phyloP scores from a whole-genome alignment of 1,140 invertebrate species.

The Neodiprion virginianus region DNA sequence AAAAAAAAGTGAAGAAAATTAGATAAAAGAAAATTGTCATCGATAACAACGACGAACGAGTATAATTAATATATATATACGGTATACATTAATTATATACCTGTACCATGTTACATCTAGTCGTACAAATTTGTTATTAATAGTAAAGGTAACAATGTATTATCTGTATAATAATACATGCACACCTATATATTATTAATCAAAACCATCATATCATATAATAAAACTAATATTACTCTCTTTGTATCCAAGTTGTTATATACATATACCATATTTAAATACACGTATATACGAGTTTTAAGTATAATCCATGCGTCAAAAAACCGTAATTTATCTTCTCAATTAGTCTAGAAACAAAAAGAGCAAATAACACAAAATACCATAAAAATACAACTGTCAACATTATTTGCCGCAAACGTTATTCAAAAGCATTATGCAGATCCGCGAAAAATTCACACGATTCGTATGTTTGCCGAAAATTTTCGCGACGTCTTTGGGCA shows the following conservation, averaged over 20 bases:
- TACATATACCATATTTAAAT: conserved; percentile 6
- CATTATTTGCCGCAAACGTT: too few relatives aligned
- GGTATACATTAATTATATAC: neutral
- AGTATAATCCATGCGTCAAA: neutral
- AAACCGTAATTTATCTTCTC: neutral
- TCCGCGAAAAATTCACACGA: too few relatives aligned
- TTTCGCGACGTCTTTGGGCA: too few relatives aligned
- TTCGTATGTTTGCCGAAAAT: too few relatives aligned
- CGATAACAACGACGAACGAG: neutral
- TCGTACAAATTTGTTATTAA: too few relatives aligned
- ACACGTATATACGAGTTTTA: neutral
- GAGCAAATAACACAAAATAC: neutral
- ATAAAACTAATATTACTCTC: conserved; percentile 41
- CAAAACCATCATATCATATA: conserved; percentile 29
- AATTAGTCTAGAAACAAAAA: neutral
- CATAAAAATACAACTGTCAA: too few relatives aligned
- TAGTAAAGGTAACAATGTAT: neutral
- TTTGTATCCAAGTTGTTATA: conserved; percentile 44
- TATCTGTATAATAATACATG: neutral
- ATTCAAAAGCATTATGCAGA: too few relatives aligned
- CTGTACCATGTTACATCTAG: neutral
- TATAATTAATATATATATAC: neutral
- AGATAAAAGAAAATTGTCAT: neutral
- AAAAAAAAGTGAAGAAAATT: neutral
- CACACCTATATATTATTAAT: conserved; percentile 20